These are phyloP conservation scores for Tychaedon coryphoeus DNA, from an alignment of 2,113 vertebrate species.

Conservation along the genomic window DNA sequence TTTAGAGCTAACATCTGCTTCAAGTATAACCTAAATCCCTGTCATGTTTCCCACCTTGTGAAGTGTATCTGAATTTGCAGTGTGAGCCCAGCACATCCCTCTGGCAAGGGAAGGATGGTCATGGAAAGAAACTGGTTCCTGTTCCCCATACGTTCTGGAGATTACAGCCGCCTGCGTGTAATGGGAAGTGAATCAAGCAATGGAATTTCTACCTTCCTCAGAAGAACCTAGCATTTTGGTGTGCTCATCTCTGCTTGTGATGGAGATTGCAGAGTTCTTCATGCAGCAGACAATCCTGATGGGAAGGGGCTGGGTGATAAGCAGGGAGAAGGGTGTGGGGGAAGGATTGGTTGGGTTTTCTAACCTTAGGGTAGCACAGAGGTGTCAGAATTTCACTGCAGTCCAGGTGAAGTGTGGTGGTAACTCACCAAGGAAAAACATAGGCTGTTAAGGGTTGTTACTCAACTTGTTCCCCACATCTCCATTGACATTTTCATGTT, in stretches of 20 bases:
- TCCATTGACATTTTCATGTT: background rate
- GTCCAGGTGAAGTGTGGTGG: background rate
- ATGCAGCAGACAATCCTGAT: background rate
- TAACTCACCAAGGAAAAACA: background rate
- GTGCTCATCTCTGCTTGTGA: background rate
- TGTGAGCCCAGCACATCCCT: background rate
- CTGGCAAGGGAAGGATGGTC: background rate
- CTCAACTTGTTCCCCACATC: background rate
- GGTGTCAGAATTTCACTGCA: background rate
- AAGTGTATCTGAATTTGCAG: background rate
- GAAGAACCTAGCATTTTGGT: background rate
- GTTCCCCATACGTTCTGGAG: background rate
- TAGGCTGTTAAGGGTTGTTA: background rate
- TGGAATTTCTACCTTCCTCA: background rate
- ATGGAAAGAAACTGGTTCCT: background rate
- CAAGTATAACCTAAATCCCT: background rate
- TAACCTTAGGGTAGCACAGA: background rate
- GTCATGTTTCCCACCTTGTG: background rate
- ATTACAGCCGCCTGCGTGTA: background rate
- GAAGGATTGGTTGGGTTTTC: background rate
- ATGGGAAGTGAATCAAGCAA: background rate
- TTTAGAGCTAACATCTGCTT: background rate
- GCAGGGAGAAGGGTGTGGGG: background rate
- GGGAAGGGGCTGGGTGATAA: background rate
- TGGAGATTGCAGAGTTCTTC: background rate